These are phyloP conservation scores for Stenopsyche tienmushanensis DNA, from an alignment of 1,140 invertebrate genomes.

Conservation along the genomic window DNA sequence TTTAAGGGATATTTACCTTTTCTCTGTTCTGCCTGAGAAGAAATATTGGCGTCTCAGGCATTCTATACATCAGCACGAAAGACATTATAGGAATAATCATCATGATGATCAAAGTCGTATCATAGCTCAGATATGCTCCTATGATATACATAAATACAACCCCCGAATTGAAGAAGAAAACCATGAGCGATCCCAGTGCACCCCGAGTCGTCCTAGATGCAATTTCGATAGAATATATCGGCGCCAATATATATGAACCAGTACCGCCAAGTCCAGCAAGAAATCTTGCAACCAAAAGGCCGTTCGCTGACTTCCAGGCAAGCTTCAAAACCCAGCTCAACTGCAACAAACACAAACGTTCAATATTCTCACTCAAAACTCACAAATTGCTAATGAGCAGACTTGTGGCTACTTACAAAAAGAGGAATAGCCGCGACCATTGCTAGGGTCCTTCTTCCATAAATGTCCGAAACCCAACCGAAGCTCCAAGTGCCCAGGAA, in stretches of 20 bases:
- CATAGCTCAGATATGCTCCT: slow-evolving; percentile 57
- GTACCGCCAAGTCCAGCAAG: slow-evolving; percentile 55
- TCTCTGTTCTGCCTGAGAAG: not conserved
- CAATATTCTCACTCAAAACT: too few relatives aligned
- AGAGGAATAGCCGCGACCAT: slow-evolving; percentile 17
- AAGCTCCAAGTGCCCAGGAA: slow-evolving; percentile 54
- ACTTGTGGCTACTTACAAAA: slow-evolving; percentile 31
- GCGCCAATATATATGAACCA: slow-evolving; percentile 52
- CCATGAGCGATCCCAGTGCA: slow-evolving; percentile 54
- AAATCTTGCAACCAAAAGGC: slow-evolving; percentile 46
- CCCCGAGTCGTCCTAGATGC: slow-evolving; percentile 58
- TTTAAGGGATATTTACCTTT: not conserved
- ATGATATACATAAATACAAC: slow-evolving; percentile 59
- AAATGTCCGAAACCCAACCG: slow-evolving; percentile 58
- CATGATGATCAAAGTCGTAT: not conserved
- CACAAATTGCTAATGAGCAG: too few relatives aligned
- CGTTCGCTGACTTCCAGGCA: slow-evolving; percentile 43
- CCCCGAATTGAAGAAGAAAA: slow-evolving; percentile 59
- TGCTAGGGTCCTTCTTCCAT: slow-evolving; percentile 55
- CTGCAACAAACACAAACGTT: slow-evolving; percentile 28
- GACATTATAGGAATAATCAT: not conserved
- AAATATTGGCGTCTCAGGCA: slow-evolving; percentile 3
- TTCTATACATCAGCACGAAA: not conserved
- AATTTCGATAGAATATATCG: slow-evolving; percentile 63
- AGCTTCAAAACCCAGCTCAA: slow-evolving; percentile 49